Base-by-base conservation (phyloP, 2,113 vertebrate genomes). In the Tringa solitaria region DNA sequence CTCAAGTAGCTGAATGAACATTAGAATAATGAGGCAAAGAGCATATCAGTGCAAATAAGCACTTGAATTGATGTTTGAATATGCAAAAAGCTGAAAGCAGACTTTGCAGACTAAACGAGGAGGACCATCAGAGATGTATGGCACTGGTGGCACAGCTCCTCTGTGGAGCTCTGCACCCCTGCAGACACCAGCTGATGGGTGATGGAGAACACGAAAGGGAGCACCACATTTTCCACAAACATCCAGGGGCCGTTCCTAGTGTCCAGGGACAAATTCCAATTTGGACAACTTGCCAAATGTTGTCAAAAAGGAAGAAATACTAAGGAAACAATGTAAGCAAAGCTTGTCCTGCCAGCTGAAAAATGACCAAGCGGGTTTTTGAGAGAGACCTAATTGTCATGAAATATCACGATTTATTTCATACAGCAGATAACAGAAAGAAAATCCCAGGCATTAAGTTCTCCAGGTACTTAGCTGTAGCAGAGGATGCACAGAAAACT, bases 131-230 rank as follows among this genome's bases (percentile, higher is more conserved):
- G 27, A 56, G 41, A 43, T 23, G 33, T 24, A 21, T 10, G 32
- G 48, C 53, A 15, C 23, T 6, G 6, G 56, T 63, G 51, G 19
- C 22, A 20, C 0, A 4, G 60, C 18, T 77, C 26, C 28, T 41
- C 37, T 8, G 2, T 0, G 0, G 39, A 73, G 43, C 54, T 68
- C 61, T 9, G 1, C 17, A 3, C 16, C 7, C 3, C 37, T n/a
- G 30, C 26, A 28, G 48, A 33, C 14, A 26, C 11, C 18, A 14
- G 15, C 21, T 65, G 54, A 3, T n/a, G 24, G 50, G 41, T 46
- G 30, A 26, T 35, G 35, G 50, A 33, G 28, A 63, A 21, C 6
- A 6, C 0, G 4, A 46, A 56, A 28, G 48, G 9, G 60, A 30
- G 16, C 39, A 82, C 9, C 37, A 24, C 10, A 22, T 24, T 67